Evolutionary conservation across 2,888 invertebrate genomes (phyloP).

Genomic region (Megastigmus dorsalis): DNA sequence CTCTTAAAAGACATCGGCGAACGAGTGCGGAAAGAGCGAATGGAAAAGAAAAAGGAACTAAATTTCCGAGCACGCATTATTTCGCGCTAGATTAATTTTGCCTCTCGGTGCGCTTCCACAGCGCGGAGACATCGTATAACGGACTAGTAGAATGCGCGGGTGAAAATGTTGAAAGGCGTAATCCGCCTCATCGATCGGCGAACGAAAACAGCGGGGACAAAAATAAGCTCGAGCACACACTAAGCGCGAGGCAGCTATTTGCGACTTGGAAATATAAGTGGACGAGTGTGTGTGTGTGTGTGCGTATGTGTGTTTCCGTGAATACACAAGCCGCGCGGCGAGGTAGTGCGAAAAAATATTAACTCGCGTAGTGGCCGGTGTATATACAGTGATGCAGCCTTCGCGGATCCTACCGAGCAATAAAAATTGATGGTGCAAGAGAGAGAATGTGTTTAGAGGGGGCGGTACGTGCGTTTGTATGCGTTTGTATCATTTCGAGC

Average conservation of each 20-base stretch:
- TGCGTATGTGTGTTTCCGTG: background rate
- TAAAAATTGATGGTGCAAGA: slow-evolving; percentile 41
- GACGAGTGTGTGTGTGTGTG: background rate
- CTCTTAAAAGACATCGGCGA: background rate
- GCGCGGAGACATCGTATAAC: no score
- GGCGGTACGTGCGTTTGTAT: background rate
- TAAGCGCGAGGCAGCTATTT: background rate
- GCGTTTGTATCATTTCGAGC: slow-evolving; percentile 25
- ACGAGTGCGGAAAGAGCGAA: no score
- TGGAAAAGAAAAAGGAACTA: slow-evolving; percentile 13
- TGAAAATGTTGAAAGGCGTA: background rate
- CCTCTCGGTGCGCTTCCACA: background rate
- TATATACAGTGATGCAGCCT: no score
- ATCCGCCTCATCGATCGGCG: slow-evolving; percentile 13
- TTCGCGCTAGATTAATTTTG: slow-evolving; percentile 49
- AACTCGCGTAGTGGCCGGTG: slow-evolving; percentile 11
- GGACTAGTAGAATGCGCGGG: no score
- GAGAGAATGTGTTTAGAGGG: no score
- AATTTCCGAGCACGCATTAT: slow-evolving; percentile 9
- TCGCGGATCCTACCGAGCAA: slow-evolving; percentile 13
- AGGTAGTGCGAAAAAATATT: slow-evolving; percentile 34
- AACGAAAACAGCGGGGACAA: slow-evolving; percentile 23
- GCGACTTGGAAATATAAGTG: slow-evolving; percentile 1
- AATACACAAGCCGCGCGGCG: background rate
- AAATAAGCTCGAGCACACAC: slow-evolving; percentile 10